A percentile compares a stretch with the other conserved stretches of the same genome.
Conservation (phyloP, 2,797 vertebrate genomes). For the Trachurus trachurus region DNA sequence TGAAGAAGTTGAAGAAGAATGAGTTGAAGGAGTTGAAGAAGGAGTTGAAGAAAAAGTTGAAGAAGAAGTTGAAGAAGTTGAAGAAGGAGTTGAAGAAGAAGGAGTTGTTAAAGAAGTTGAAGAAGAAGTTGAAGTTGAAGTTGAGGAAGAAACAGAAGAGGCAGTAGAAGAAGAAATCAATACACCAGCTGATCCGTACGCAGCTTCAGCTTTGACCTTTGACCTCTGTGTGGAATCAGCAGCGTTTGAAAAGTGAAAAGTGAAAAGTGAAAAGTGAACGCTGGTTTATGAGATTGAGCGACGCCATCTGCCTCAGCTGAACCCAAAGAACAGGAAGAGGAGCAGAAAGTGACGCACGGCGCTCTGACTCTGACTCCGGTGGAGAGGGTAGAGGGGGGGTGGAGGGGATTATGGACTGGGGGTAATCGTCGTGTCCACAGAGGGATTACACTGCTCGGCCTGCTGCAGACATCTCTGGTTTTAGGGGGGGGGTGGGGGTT, state of each 20-base stretch:
- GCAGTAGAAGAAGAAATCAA: no score
- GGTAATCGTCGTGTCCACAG: slow-evolving; percentile 82
- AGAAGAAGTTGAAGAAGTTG: no score
- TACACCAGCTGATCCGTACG: no score
- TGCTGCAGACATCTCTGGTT: slow-evolving; percentile 64
- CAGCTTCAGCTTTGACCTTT: neutral
- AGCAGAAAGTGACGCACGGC: slow-evolving; percentile 21
- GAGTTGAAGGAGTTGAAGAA: no score
- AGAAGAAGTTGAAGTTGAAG: no score
- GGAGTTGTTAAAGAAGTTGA: no score
- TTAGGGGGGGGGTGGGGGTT: neutral
- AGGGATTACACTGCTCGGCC: slow-evolving; percentile 79
- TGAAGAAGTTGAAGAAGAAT: no score
- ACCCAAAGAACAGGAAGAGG: slow-evolving; percentile 28
- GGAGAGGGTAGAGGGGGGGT: no score
- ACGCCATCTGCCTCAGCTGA: slow-evolving; percentile 56
- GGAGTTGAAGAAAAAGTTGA: no score
- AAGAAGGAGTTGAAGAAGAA: no score
- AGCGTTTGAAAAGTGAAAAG: no score
- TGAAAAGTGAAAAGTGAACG: neutral
- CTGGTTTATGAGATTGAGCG: slow-evolving; percentile 14
- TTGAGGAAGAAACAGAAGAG: no score
- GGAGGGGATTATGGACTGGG: slow-evolving; percentile 66
- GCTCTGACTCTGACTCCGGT: slow-evolving; percentile 27
- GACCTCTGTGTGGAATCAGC: slow-evolving; percentile 2